These are phyloP conservation scores for Onychomys arenicola DNA, from an alignment of 2,797 vertebrate species.

Conservation along the genomic window DNA sequence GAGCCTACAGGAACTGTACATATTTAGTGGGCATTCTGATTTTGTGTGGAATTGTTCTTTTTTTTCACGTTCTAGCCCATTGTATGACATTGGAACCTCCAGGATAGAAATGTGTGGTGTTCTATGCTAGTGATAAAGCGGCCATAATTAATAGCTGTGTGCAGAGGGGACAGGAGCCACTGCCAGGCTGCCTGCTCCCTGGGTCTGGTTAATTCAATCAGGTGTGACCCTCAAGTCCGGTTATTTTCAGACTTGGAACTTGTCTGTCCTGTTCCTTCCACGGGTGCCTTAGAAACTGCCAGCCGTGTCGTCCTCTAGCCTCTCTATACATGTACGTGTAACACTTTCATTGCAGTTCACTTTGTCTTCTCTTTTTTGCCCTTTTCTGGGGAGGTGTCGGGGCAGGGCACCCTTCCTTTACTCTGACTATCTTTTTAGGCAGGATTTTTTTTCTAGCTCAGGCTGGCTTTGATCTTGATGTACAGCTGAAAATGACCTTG, in stretches of 20 bases:
- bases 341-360: not conserved
- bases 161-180: not conserved
- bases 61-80: not conserved
- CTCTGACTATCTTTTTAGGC: not conserved
- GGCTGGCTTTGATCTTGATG: not conserved
- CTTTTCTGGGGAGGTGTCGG: not conserved
- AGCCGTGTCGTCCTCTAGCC: not conserved
- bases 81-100: not conserved
- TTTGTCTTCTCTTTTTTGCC: not conserved
- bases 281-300: conserved; percentile 33
- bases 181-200: not conserved
- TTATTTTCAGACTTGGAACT: conserved; percentile 18
- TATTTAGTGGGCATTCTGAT: not conserved
- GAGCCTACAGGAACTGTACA: not conserved
- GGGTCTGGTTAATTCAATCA: not conserved
- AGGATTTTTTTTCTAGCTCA: not conserved
- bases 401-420: not conserved
- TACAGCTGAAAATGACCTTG: not conserved
- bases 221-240: not conserved
- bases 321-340: not conserved
- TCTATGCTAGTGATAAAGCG: not conserved
- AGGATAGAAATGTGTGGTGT: not conserved
- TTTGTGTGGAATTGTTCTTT: conserved; percentile 34
- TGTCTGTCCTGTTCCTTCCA: not conserved
- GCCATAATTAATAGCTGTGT: not conserved